Percentiles rank a stretch among this genome's conserved stretches.
phyloP scores from a whole-genome alignment of 2,113 vertebrate species.

The Halichoerus grypus region DNA sequence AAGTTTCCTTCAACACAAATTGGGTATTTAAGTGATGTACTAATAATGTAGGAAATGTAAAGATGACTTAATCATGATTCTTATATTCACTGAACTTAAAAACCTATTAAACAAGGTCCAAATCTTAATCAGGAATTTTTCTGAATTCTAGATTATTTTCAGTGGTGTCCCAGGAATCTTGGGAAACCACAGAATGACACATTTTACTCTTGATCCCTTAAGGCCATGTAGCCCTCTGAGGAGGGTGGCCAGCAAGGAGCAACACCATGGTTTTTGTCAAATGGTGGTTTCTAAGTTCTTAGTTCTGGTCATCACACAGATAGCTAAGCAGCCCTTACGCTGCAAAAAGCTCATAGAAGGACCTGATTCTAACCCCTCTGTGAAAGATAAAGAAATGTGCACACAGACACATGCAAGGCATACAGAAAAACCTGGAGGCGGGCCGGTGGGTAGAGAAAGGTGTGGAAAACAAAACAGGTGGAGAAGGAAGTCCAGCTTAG shows the following conservation, averaged over 20 bases:
- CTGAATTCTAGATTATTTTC: constrained; percentile 40
- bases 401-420: no score
- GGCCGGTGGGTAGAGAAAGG: not conserved
- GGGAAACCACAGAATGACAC: not conserved
- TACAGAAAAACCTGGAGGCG: not conserved
- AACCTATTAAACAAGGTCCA: constrained; percentile 36
- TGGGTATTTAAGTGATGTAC: constrained; percentile 46
- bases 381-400: not conserved
- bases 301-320: not conserved
- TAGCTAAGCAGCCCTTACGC: not conserved
- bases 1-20: constrained; percentile 18
- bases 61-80: constrained; percentile 51
- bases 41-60: constrained; percentile 36
- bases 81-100: constrained; percentile 53
- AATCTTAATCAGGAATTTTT: constrained; percentile 29
- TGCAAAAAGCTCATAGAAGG: not conserved
- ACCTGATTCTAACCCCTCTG: not conserved
- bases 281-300: not conserved
- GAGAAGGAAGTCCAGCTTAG: not conserved
- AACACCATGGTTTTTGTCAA: not conserved
- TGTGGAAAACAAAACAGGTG: not conserved
- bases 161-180: not conserved
- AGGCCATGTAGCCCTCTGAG: not conserved
- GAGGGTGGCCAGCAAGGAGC: not conserved
- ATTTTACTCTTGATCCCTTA: not conserved